Conservation (phyloP, 2,797 vertebrate genomes). For the Eulemur coronatus region DNA sequence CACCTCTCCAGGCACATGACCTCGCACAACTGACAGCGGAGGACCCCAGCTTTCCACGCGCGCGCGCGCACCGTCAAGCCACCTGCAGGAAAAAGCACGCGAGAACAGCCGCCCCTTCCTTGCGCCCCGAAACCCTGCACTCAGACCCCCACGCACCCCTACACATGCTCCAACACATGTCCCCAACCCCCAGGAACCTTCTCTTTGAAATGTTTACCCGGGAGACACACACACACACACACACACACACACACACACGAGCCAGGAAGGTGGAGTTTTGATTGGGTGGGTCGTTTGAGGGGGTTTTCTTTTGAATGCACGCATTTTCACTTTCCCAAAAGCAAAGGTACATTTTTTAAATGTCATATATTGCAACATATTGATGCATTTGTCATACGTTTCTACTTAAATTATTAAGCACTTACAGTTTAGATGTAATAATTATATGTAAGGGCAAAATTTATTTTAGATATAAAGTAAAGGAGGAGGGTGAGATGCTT, state of each 20-base stretch:
- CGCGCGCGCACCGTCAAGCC: conserved; percentile 2
- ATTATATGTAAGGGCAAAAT: conserved; percentile 95
- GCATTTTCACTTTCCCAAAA: conserved; percentile 88
- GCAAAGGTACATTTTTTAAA: conserved; percentile 88
- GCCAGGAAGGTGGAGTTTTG: conserved; percentile 65
- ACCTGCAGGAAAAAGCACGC: neutral
- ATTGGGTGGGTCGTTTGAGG: conserved; percentile 59
- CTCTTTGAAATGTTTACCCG: conserved; percentile 33
- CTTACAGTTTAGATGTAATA: conserved; percentile 92
- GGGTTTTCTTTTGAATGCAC: conserved; percentile 87
- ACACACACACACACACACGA: neutral
- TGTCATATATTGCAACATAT: conserved; percentile 95
- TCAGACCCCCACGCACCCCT: neutral
- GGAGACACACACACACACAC: neutral
- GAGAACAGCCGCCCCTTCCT: neutral
- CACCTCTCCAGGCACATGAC: conserved; percentile 99
- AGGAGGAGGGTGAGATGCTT: conserved; percentile 83
- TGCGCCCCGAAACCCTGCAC: neutral
- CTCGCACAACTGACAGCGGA: conserved; percentile 92
- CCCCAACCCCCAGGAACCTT: neutral
- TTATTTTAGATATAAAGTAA: conserved; percentile 97
- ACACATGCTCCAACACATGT: neutral
- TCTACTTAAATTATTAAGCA: conserved; percentile 96
- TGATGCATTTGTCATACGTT: conserved; percentile 96
- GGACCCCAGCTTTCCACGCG: neutral